These are phyloP conservation scores for Nomada flava DNA, from an alignment of 2,888 invertebrate species.

Conservation along the genomic window DNA sequence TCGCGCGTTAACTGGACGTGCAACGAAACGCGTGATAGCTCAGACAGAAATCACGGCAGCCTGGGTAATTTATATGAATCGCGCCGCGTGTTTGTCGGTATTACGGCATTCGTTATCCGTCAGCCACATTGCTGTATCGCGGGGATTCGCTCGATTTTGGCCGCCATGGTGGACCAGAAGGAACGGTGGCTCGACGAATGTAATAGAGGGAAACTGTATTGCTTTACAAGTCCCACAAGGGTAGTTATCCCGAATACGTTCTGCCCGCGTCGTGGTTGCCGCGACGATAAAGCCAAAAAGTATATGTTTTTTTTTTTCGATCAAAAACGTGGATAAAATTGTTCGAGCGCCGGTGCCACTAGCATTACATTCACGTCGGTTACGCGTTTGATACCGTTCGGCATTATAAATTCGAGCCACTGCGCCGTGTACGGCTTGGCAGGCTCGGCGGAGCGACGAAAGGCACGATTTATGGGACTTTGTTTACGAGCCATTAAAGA, in stretches of 20 bases:
- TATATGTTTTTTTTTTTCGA: slow-evolving; percentile 35
- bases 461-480: slow-evolving; percentile 45
- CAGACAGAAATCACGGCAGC: slow-evolving; percentile 57
- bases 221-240: slow-evolving; percentile 45
- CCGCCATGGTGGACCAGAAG: slow-evolving; percentile 11
- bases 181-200: slow-evolving; percentile 7
- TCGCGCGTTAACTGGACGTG: slow-evolving; percentile 63
- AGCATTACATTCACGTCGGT: background rate
- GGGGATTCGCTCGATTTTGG: background rate
- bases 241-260: slow-evolving; percentile 35
- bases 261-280: background rate
- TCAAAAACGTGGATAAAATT: background rate
- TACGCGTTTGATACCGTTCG: slow-evolving; percentile 19
- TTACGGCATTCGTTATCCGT: slow-evolving; percentile 51
- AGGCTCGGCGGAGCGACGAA: slow-evolving; percentile 33
- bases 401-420: slow-evolving; percentile 33
- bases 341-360: background rate
- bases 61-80: slow-evolving; percentile 65
- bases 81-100: slow-evolving; percentile 40
- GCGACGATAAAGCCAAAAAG: slow-evolving; percentile 37
- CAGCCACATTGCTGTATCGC: background rate
- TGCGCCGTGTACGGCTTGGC: background rate
- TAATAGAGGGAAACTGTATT: slow-evolving; percentile 28
- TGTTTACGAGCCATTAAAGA: slow-evolving; percentile 59
- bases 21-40: slow-evolving; percentile 58